Percentiles rank a stretch among this genome's conserved stretches.
Conservation (phyloP, 2,113 vertebrate species). For the Myodes glareolus region DNA sequence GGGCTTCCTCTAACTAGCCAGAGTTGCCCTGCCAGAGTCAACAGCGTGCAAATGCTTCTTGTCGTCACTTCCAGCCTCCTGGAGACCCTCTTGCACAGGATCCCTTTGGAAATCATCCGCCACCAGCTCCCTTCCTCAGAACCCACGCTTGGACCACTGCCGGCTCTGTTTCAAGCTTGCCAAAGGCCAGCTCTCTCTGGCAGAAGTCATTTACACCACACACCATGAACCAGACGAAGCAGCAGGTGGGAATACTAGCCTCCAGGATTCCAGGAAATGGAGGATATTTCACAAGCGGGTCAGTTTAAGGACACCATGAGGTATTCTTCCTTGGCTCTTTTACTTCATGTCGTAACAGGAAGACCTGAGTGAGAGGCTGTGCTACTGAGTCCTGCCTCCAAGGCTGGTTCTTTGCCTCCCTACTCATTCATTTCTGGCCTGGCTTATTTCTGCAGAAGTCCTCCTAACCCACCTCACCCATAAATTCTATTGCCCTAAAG, state of each 20-base stretch:
- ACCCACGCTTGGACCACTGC: not conserved
- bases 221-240: not conserved
- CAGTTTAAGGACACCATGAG: not conserved
- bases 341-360: not conserved
- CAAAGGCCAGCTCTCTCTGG: not conserved
- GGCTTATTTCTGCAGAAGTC: not conserved
- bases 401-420: not conserved
- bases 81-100: not conserved
- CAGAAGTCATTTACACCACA: not conserved
- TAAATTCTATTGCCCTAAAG: not conserved
- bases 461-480: not conserved
- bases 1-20: not conserved
- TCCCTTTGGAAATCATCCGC: not conserved
- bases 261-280: not conserved
- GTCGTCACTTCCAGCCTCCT: not conserved
- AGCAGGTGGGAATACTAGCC: not conserved
- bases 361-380: not conserved
- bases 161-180: not conserved
- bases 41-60: not conserved
- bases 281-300: not conserved
- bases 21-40: not conserved
- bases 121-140: not conserved
- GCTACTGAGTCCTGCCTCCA: not conserved
- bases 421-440: not conserved
- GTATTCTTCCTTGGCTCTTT: not conserved